phyloP scores from a whole-genome alignment of 2,888 invertebrate genomes.

The Brachypterus glaber region DNA sequence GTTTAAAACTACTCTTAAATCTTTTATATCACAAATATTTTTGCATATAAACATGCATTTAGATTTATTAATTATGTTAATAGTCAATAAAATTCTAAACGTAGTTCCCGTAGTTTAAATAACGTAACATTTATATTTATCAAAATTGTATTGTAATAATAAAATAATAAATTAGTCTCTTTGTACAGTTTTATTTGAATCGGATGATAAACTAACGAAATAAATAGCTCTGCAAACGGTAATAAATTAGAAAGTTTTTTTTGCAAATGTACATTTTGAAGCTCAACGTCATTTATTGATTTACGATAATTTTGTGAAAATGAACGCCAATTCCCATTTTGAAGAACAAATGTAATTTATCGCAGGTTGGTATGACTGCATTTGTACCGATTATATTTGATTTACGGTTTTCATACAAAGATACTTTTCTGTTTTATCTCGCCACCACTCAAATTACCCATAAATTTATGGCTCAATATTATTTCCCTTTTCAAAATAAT shows the following conservation, averaged over 20 bases:
- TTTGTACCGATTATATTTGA: slow-evolving; percentile 33
- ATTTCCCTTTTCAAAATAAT: too few relatives aligned
- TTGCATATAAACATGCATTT: too few relatives aligned
- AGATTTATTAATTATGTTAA: too few relatives aligned
- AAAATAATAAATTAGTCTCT: slow-evolving; percentile 21
- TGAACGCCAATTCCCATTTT: slow-evolving; percentile 40
- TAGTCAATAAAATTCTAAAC: too few relatives aligned
- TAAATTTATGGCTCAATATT: slow-evolving; percentile 1
- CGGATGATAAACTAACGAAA: slow-evolving; percentile 31
- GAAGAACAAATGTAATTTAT: slow-evolving; percentile 40
- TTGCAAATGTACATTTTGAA: slow-evolving; percentile 36
- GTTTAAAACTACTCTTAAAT: too few relatives aligned
- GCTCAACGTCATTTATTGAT: slow-evolving; percentile 39
- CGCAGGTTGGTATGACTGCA: slow-evolving; percentile 32
- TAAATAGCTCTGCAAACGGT: slow-evolving; percentile 32
- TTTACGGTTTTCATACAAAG: slow-evolving; percentile 29
- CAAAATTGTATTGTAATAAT: slow-evolving; percentile 15
- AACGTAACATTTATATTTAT: too few relatives aligned
- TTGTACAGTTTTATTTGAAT: slow-evolving; percentile 23
- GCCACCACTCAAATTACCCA: slow-evolving; percentile 23
- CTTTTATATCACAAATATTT: too few relatives aligned
- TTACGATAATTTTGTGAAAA: slow-evolving; percentile 41
- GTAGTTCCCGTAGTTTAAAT: too few relatives aligned
- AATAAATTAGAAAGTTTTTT: slow-evolving; percentile 35
- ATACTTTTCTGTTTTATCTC: slow-evolving; percentile 31